These are phyloP conservation scores for Proisotoma minuta DNA, from an alignment of 2,888 invertebrate species.

Conservation along the genomic window DNA sequence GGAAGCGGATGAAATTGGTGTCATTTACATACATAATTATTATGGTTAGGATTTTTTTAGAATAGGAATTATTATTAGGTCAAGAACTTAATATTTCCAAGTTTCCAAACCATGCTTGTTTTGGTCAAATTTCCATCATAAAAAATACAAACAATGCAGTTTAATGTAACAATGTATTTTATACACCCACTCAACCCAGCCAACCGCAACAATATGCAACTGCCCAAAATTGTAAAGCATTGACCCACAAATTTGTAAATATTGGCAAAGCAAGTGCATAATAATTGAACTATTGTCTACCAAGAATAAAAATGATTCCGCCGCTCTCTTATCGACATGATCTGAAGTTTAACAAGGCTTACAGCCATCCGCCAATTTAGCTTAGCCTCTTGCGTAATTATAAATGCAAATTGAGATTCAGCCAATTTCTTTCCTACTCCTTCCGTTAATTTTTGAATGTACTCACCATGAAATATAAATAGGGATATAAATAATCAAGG, in stretches of 20 bases:
- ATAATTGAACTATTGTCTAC: constrained; percentile 5
- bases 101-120: not conserved
- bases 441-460: no score
- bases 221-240: constrained; percentile 8
- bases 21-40: not conserved
- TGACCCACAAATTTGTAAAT: constrained; percentile 12
- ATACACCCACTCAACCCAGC: not conserved
- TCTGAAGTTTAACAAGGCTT: no score
- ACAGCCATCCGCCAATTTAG: no score
- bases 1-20: not conserved
- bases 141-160: not conserved
- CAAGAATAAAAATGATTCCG: no score
- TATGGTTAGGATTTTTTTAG: not conserved
- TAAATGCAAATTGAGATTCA: constrained; percentile 12
- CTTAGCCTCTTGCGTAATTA: not conserved
- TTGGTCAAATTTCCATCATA: no score
- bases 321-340: no score
- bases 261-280: constrained; percentile 3
- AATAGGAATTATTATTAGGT: constrained; percentile 1
- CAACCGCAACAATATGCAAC: not conserved
- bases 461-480: no score
- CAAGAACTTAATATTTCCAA: not conserved
- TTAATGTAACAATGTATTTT: no score
- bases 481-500: no score
- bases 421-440: no score